phyloP scores from a whole-genome alignment of 2,113 vertebrate genomes.

The Hippocampus guttulatus region DNA sequence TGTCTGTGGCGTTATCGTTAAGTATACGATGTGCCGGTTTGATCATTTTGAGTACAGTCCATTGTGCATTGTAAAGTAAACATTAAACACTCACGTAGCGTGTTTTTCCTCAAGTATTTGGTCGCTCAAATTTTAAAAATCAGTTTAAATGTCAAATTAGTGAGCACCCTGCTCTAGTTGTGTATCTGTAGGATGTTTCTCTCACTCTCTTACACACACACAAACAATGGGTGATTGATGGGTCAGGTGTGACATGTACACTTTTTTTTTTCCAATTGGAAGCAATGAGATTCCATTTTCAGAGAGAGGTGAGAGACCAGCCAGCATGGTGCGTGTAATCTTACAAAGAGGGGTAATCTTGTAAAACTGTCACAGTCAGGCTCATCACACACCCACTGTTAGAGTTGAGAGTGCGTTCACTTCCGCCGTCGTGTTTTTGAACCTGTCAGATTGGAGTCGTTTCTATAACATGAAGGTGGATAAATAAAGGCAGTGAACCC shows the following conservation, averaged over 20 bases:
- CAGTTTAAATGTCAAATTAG: background rate
- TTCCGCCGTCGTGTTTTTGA: background rate
- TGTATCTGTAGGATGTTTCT: background rate
- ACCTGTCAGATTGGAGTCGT: background rate
- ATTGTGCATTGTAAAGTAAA: no score
- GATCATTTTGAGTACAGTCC: no score
- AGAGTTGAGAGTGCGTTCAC: background rate
- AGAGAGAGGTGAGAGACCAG: slow-evolving; percentile 3
- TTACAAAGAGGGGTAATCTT: slow-evolving; percentile 1
- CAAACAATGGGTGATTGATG: background rate
- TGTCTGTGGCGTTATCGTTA: no score
- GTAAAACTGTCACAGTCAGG: background rate
- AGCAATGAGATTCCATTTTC: background rate
- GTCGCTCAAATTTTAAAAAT: background rate
- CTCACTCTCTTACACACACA: background rate
- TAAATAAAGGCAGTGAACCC: background rate
- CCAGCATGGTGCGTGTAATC: background rate
- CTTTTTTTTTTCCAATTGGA: background rate
- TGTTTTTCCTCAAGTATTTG: no score
- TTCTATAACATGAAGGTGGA: background rate
- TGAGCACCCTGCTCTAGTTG: background rate
- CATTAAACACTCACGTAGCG: no score
- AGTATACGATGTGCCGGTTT: no score
- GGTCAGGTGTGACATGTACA: background rate
- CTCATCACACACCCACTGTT: background rate